Evolutionary conservation across 1,140 invertebrate genomes (phyloP).

Genomic region (Macrotrachela quadricornifera): DNA sequence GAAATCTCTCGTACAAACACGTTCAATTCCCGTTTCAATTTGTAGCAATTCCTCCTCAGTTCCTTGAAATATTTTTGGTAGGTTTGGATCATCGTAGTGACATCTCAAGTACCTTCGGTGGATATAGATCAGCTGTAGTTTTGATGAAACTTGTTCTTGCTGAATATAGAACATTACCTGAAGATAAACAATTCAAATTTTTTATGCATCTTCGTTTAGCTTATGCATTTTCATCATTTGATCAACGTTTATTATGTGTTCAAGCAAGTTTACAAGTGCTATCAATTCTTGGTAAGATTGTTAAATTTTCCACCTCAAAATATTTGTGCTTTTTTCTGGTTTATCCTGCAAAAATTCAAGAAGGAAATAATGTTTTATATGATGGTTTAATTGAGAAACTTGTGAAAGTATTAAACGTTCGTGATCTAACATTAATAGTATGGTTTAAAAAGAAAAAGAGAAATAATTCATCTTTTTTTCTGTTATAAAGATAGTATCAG

Average conservation of each 20-base stretch:
- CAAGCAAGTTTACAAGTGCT: conserved; percentile 57
- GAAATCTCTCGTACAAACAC: too few species aligned
- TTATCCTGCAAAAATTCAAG: conserved; percentile 58
- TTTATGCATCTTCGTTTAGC: conserved; percentile 62
- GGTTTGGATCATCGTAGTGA: too few species aligned
- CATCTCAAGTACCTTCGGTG: too few species aligned
- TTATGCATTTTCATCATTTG: conserved; percentile 53
- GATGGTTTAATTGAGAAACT: conserved; percentile 64
- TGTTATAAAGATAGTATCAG: conserved; percentile 45
- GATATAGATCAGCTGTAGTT: too few species aligned
- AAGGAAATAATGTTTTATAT: conserved; percentile 55
- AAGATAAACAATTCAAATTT: conserved; percentile 27
- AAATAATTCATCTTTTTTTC: not conserved
- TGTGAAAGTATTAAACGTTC: conserved; percentile 58
- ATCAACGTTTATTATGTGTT: conserved; percentile 53
- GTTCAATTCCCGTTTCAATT: too few species aligned
- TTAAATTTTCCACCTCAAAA: not conserved
- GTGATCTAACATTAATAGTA: conserved; percentile 43
- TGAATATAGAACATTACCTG: conserved; percentile 6
- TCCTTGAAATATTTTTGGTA: too few species aligned
- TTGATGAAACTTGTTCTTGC: conserved; percentile 6
- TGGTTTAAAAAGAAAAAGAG: conserved; percentile 9
- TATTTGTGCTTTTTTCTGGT: conserved; percentile 30
- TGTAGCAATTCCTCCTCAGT: too few species aligned
- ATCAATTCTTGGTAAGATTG: conserved; percentile 43